Base-by-base conservation (phyloP, 2,113 vertebrate species). In the Jaculus jaculus region DNA sequence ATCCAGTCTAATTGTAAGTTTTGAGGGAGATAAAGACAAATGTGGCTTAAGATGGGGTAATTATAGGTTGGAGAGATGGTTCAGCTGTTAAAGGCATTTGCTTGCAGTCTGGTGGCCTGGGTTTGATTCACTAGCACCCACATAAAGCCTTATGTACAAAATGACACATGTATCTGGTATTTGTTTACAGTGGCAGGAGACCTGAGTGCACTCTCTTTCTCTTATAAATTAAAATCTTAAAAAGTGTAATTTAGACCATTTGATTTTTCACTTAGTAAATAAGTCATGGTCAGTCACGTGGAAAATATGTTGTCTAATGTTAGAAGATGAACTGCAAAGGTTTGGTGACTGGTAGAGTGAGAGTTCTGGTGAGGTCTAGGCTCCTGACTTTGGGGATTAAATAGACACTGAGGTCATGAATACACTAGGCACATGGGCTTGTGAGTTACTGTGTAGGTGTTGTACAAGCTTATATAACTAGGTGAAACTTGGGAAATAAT, bases 261-360 rank as follows among this genome's bases (percentile, higher is more conserved):
- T 6, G 32, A 60, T 82, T 94, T 94, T 86, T 92, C 24, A 81
- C 21, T 86, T 72, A 81, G 65, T 71, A 79, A 69, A 75, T 65
- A 84, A 79, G 34, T 58, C 89, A 61, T 13, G 74, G 65, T n/a
- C 24, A 74, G 1, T 7, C 34, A 7, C 8, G 37, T 42, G 63
- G 18, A 77, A 91, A 89, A 39, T 78, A 10, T 66, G 30, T 60
- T 77, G 34, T 39, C 34, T 37, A 2, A 26, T 17, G 10, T 6
- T 42, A 39, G 1, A 13, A 42, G 54, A 60, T 37, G 21, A 66
- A 54, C 26, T 13, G 10, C 60, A 20, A 13, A 30, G 39, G 13
- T 51, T 85, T 58, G 37, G 3, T 79, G 87, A 65, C 32, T 39
- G n/a, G 7, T 15, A 23, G 73, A 78, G 1, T 30, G 26, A 78